Base-by-base conservation (phyloP, 2,113 vertebrate genomes). In the Puma concolor region DNA sequence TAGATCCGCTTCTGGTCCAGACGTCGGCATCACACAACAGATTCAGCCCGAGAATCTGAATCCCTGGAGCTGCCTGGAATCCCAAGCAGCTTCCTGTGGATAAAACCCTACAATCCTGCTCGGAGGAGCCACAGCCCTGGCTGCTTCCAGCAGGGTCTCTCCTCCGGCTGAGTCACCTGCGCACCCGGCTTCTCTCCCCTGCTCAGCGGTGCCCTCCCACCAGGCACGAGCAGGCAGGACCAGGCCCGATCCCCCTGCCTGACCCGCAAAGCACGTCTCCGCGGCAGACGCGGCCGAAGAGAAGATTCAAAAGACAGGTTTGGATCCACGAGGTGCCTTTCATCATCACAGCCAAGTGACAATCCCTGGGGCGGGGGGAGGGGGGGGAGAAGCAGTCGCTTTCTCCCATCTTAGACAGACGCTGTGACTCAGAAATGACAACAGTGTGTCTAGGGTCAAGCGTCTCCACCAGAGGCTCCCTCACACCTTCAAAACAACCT, bases 371-470 rank as follows among this genome's bases (percentile, higher is more conserved):
- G 8, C 4, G 19, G 1, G 6, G 6, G 19, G 23, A 13, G 36
- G 57, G 1, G 1, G 4, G 4, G 19, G 21, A 38, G 36, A n/a
- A 29, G 36, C 4, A 8, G 44, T 1, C 27, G 12, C 29, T 16
- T 9, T 36, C 50, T 36, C 38, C 27, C n/a, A 16, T 13, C 67
- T 17, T 0, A 72, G 87, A 77, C 57, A 91, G n/a, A 91, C 36
- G 9, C 74, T 41, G 72, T 52, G 92, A 96, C 66, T 97, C 85
- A 86, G 50, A 88, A 44, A 64, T 21, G 64, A 72, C 84, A 84
- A 31, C 38, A 89, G 41, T 50, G 50, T 52, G 50, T 29, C 90
- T 57, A n/a, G 57, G 84, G 54, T 38, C 82, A 36, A 38, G 64
- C 5, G 0, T 25, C 36, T 44, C 44, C 12, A 33, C 52, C 63